Base-by-base conservation (phyloP, 2,888 invertebrate species). In the Cyrtodaria siliqua region DNA sequence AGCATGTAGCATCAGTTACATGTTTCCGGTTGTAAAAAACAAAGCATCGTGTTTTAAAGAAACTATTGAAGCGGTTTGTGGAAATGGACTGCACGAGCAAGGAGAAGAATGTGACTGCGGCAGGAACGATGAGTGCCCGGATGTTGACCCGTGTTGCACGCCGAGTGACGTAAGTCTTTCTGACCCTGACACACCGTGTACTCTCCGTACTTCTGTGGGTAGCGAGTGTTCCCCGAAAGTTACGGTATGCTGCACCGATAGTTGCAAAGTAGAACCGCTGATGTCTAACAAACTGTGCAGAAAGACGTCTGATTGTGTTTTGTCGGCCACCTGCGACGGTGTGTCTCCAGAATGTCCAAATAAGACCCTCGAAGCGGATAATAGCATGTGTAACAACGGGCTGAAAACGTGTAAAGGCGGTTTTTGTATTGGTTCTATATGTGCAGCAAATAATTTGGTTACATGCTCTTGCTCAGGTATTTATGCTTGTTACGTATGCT, bases 101-200 rank as follows among this genome's bases (percentile, higher is more conserved):
- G 83, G 79, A 1, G 90, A 90, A 55, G 88, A 90, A 40, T 90
- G 90, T 72, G 90, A 90, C 57, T 90, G 90, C 71, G 90, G 90
- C 0, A 63, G 64, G 1, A 29, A 49, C 1, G 59, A 53, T 2
- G 77, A 75, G 1, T 90, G 90, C 60, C 26, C 40, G 4, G 66
- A 29, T 2, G 60, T 79, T 12, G 88, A 88, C 42, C 75, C 72
- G 0, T 89, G 88, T 62, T 90, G 90, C 57, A 85, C 87, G 2
- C 88, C 90, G 8, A 63, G 73, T 40, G 77, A 78, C 16, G 49
- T 66, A 2, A 14, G 44, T n/a, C 2, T 14, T 18, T n/a, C 61
- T 16, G 82, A 84, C 38, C 27, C 69, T n/a, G 87, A 88, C 61
- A 18, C 38, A 0, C 86, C 87, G 1, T 89, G 90, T 59, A 88